Evolutionary conservation across 2,113 vertebrate species (phyloP), one percentile per base, ranked within the genome.

Genomic region (Cryptoleucopteryx plumbea): DNA sequence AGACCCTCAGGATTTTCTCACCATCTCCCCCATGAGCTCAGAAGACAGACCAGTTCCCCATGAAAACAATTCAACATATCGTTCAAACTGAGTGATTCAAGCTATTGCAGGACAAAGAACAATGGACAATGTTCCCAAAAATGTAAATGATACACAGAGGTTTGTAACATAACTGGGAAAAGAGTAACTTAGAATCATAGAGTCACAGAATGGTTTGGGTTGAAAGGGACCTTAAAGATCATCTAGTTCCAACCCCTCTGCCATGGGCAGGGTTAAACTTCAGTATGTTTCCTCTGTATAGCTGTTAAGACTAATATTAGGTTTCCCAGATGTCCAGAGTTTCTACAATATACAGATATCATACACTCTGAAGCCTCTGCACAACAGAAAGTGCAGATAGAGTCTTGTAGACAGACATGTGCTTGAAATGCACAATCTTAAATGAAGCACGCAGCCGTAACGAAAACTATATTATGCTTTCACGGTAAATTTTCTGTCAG

Each of bases 401-500:
- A 70, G 29, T 82, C 71, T 94, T 73, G 27, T 27, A 72, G 72
- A 45, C 32, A 68, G 43, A 31, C 43, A 56, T 2, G 16, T 62
- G 75, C 55, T 82, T 77, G 42, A 92, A 81, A 32, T 31, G 25
- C 43, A 27, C 26, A 25, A 43, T 84, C 58, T 29, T 34, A 91
- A 92, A 61, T 31, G 75, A 88, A 88, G 65, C 62, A 94, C 1
- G 0, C 43, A 95, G 40, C 48, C 61, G 42, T 75, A 92, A 81
- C 2, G 3, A 94, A 91, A 91, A 36, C 14, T 68, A 6, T 56
- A 56, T 43, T 91, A 72, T 71, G 16, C 40, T 72, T 96, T 88
- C 73, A 84, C 65, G 43, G n/a, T 67, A 94, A 86, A 71, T 86
- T 84, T 94, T 96, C 59, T 71, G 48, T 84, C 65, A 86, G 86